Evolutionary conservation across 2,113 vertebrate genomes (phyloP), one percentile per base, ranked within the genome.

Genomic region (Planiliza haematocheilus): DNA sequence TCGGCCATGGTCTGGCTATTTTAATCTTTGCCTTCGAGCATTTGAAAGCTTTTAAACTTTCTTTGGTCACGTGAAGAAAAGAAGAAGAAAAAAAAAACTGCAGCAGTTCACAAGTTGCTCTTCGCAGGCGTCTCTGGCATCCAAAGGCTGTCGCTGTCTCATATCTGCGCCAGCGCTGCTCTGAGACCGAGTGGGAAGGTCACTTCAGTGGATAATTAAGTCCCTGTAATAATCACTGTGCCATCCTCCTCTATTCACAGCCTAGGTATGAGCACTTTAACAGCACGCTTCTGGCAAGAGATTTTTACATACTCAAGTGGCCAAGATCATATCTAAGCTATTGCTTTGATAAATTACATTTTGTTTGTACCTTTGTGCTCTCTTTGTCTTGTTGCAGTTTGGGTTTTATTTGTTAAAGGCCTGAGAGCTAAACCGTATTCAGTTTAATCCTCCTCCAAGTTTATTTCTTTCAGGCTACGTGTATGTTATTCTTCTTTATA

Each of bases 161-260:
- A 46, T 48, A 13, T 21, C 41, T 37, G 17, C 50, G 53, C 56
- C 61, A 75, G 55, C 5, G 4, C 69, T 36, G 48, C 65, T 69
- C 64, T 36, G 62, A 82, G 45, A 72, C 50, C 4, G 41, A 61
- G 24, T 17, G 53, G 41, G 46, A 71, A 83, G 77, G 78, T 80
- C 66, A 77, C 59, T 55, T 68, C 24, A 83, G 56, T 48, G 64
- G 70, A 76, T 90, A 87, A 91, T 90, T 85, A 86, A 49, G 50
- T 58, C 43, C n/a, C 68, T 34, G 17, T 72, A 74, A 70, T 76
- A 60, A 81, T 70, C 62, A 77, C 8, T 55, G 43, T 60, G 43
- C 48, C 77, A 67, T 72, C 18, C 18, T 37, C 8, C 30, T 52
- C n/a, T 21, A 16, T 46, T 64, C 30, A 11, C 36, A 60, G 8